Percentiles rank a stretch among this genome's conserved stretches.
These are phyloP conservation scores for Patella depressa DNA, from an alignment of 2,888 invertebrate genomes.

Conservation along the genomic window DNA sequence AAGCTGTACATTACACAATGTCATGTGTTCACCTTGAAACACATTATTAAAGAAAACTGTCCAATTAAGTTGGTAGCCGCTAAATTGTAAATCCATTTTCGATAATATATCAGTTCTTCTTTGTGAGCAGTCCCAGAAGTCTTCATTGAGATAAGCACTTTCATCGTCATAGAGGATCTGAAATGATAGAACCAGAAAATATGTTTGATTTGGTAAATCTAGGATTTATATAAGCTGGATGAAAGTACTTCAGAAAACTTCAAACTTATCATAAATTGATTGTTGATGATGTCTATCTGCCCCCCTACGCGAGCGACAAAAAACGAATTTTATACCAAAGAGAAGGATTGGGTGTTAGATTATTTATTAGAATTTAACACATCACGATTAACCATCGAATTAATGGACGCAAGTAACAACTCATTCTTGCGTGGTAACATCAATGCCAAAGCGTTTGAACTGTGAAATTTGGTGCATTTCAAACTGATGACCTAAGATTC, in stretches of 20 bases:
- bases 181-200: not conserved
- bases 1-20: slow-evolving; percentile 28
- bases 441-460: too few species aligned
- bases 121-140: slow-evolving; percentile 11
- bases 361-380: too few species aligned
- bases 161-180: slow-evolving; percentile 23
- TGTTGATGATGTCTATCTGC: too few species aligned
- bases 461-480: too few species aligned
- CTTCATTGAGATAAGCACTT: slow-evolving; percentile 13
- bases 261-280: too few species aligned
- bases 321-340: too few species aligned
- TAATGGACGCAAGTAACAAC: too few species aligned
- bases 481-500: too few species aligned
- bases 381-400: too few species aligned
- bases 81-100: slow-evolving; percentile 24
- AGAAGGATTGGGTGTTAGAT: too few species aligned
- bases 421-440: too few species aligned
- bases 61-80: slow-evolving; percentile 40
- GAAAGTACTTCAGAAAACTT: not conserved
- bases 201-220: not conserved
- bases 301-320: too few species aligned
- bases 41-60: slow-evolving; percentile 33
- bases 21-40: slow-evolving; percentile 24
- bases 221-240: not conserved
- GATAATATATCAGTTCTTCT: slow-evolving; percentile 11